Evolutionary conservation across 2,113 vertebrate genomes (phyloP), one percentile per base, ranked within the genome.

Genomic region (Sardina pilchardus): DNA sequence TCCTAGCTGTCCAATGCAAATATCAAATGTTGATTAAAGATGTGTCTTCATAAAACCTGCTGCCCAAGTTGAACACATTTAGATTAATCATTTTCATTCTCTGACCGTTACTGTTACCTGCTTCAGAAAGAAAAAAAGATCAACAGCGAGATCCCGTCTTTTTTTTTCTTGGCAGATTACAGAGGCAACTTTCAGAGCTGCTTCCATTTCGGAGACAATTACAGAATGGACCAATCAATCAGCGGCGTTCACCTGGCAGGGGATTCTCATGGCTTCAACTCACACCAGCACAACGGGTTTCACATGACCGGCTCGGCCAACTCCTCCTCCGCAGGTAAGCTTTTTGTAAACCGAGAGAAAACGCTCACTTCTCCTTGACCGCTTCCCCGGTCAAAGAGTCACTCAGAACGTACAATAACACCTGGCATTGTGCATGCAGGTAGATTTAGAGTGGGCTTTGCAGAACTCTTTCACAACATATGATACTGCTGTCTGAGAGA

Each of bases 161-260:
- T 86, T 88, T 91, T 85, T 50, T 92, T 82, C 81, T 90, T 34
- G 47, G 85, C 86, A 99, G 98, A 98, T 93, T 99, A 99, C 95
- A 97, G 99, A 91, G 97, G 97, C 92, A 99, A 97, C 91, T 98
- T 99, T 92, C 97, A 98, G 88, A 98, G 96, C 90, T 97, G 96
- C 94, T 98, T 98, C 92, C 96, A 98, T 91, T 99, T 97, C 0
- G 95, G 96, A 24, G 97, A 99, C 89, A 96, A 96, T 90, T 99
- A 97, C 95, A 95, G 97, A 93, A 93, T 96, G 83, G 97, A 98
- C 87, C 96, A 96, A 87, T 91, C 95, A 84, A 93, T 96, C 86
- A 89, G 93, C 42, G 92, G 94, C 0, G 94, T 96, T 90, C 94
- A 94, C 88, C 87, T 96, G 89, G 88, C 95, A 0, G 95, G 92